Evolutionary conservation across 1,140 invertebrate genomes (phyloP), one percentile per base, ranked within the genome.

Genomic region (Meteorus sp.): DNA sequence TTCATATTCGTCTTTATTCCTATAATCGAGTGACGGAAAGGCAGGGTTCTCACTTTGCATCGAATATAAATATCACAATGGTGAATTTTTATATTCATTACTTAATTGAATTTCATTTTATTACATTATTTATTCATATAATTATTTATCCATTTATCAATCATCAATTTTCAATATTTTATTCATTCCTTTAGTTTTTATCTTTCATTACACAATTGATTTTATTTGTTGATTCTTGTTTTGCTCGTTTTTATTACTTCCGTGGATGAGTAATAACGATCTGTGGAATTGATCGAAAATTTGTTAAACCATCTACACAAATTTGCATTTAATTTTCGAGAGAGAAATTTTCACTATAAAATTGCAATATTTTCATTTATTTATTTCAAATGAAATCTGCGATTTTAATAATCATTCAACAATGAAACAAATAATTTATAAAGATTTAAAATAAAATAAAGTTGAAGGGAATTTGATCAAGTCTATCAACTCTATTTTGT

Each of bases 191-290:
- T 37, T 56, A 29, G 13, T 13, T n/a, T 15, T 20, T 39, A 15
- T 7, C 39, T 2, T 53, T 33, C 13, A 17, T 53, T 22, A 20
- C n/a, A 53, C 35, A 20, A 25, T 37, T 37, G 25, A 19, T 37
- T 39, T 11, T 52, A 35, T 52, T 25, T 23, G 23, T 53, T 37
- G 29, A 41, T 13, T 7, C 39, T 44, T 19, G 43, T 17, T 48
- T 62, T 61, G 57, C 56, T 64, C 66, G 62, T 57, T n/a, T n/a
- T n/a, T 44, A 63, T 66, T 69, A 66, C 66, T 69, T 69, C 68
- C 67, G 61, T 66, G 60, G 67, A 69, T 69, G 67, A 69, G 67
- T 67, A 63, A 52, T 52, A 57, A 56, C 65, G 61, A 69, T 65
- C 56, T 48, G 52, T 58, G 15, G 27, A 22, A 53, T 45, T 54